A percentile compares a stretch with the other conserved stretches of the same genome.
phyloP scores from a whole-genome alignment of 2,888 invertebrate genomes.

The Stomorhina lunata region DNA sequence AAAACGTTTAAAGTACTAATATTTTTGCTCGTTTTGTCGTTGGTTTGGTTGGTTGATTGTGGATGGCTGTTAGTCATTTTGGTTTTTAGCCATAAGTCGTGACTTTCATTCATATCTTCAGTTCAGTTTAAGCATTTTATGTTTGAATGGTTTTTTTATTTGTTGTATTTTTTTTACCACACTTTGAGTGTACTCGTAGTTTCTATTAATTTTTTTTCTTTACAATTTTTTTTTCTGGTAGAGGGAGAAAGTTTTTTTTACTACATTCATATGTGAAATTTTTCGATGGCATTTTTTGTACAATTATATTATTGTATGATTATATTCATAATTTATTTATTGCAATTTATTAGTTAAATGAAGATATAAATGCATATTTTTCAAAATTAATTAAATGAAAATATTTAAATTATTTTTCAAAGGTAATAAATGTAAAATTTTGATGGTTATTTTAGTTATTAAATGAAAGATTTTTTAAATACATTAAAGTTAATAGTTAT shows the following conservation, averaged over 20 bases:
- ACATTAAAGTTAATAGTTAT: too few relatives aligned
- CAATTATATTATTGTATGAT: not conserved
- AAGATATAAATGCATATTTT: not conserved
- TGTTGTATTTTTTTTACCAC: constrained; percentile 52
- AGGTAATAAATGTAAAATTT: too few relatives aligned
- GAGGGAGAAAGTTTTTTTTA: constrained; percentile 74
- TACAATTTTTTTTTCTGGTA: constrained; percentile 45
- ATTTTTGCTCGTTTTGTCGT: constrained; percentile 41
- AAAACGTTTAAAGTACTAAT: constrained; percentile 63
- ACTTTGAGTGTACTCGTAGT: constrained; percentile 69
- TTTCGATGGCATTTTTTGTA: constrained; percentile 27
- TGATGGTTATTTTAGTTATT: not conserved
- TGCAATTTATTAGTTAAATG: constrained; percentile 7
- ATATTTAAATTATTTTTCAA: not conserved
- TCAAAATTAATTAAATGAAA: not conserved
- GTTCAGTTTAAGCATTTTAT: constrained; percentile 33
- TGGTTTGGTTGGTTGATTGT: constrained; percentile 9
- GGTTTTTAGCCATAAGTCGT: constrained; percentile 63
- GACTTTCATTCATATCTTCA: constrained; percentile 74
- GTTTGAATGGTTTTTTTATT: constrained; percentile 36
- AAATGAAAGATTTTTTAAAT: too few relatives aligned
- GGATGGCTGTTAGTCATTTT: constrained; percentile 50
- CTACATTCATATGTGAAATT: not conserved
- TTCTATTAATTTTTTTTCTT: constrained; percentile 62
- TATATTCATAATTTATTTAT: constrained; percentile 34